These are phyloP conservation scores for Taxidea taxus DNA, from an alignment of 2,113 vertebrate species.

Conservation along the genomic window DNA sequence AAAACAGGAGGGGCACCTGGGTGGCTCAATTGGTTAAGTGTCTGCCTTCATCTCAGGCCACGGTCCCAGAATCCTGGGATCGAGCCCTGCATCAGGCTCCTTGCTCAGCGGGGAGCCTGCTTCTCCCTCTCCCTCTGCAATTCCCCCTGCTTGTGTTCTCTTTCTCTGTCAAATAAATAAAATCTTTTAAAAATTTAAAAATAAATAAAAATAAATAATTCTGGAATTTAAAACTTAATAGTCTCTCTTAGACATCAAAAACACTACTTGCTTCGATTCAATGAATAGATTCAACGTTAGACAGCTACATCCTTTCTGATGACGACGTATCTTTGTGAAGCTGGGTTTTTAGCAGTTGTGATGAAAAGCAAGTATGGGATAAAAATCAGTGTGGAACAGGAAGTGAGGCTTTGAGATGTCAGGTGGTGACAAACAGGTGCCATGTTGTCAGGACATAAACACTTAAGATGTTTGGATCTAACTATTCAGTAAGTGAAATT, in stretches of 20 bases:
- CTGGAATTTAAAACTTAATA: background rate
- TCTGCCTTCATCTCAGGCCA: background rate
- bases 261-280: background rate
- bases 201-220: background rate
- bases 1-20: background rate
- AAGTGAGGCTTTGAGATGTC: background rate
- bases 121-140: no score
- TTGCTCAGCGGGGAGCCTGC: no score
- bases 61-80: no score
- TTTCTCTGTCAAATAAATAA: background rate
- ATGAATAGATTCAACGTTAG: background rate
- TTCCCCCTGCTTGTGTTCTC: no score
- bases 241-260: background rate
- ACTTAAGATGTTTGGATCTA: background rate
- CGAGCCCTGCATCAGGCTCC: no score
- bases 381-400: background rate
- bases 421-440: background rate
- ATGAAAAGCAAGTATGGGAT: background rate
- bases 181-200: no score
- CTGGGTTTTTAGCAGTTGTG: background rate
- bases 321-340: background rate
- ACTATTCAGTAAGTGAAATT: background rate
- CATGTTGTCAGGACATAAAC: background rate
- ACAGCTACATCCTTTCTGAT: background rate
- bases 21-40: background rate